Evolutionary conservation across 2,113 vertebrate species (phyloP), one percentile per base, ranked within the genome.

Genomic region (Ceuthmochares aereus): DNA sequence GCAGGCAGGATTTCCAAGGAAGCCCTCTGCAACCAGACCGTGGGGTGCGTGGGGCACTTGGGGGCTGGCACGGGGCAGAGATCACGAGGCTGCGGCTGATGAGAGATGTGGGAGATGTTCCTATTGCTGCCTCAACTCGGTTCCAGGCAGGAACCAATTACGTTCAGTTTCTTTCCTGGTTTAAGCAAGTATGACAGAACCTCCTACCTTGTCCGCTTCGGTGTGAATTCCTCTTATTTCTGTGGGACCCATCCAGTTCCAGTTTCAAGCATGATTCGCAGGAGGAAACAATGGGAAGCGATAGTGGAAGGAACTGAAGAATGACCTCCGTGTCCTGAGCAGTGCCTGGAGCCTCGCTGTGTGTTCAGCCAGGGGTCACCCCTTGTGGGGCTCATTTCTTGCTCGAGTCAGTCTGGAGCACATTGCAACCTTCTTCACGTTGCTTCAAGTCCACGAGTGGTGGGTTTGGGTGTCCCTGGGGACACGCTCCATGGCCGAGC

Each of bases 231-330:
- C 82, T 81, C 26, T 36, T 12, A 1, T 16, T 36, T 5, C 32
- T 54, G 29, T 29, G 83, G 51, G 36, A 74, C 40, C 82, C 69
- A 21, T 30, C 36, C 42, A 4, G 72, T 5, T 37, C 40, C 26
- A 2, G 27, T 9, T 89, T 52, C 19, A 12, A 8, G 21, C 0
- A 0, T 0, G 2, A n/a, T 67, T 45, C 1, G 0, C 45, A 23
- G 77, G 18, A 90, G 63, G 34, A 59, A 18, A 7, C 1, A 14
- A 51, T 45, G 63, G 47, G 32, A 76, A 89, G 12, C 0, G 0
- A 12, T 4, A 47, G n/a, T 2, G 19, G 63, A 56, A 73, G 59
- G 59, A 63, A n/a, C 20, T 1, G 0, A 17, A 52, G 20, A 43
- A 17, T 3, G 7, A 72, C 2, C 15, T 49, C 8, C 7, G 0